Base-by-base conservation (phyloP, 2,113 vertebrate species). In the Erpornis zantholeuca region DNA sequence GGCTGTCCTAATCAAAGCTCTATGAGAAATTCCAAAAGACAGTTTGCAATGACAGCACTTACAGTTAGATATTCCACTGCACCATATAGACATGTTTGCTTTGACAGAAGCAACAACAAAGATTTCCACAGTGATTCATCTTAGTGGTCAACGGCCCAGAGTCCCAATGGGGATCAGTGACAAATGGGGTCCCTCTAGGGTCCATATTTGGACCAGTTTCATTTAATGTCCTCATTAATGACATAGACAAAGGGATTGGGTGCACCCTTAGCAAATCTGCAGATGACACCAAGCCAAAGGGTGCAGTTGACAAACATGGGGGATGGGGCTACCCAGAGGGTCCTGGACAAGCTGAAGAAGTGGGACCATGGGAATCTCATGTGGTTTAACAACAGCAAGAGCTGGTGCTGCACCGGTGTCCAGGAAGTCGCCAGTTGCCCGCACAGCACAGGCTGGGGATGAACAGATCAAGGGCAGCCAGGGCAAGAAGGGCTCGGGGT, bases 401-500 rank as follows among this genome's bases (percentile, higher is more conserved):
- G 17, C 75, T 42, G 66, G 35, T 42, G 57, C 49, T 71, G 57
- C 49, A 31, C 21, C 49, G 31, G 42, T 35, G 25, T 42, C 35
- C 45, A 44, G 68, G 45, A 23, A 66, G 33, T 3, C 28, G 27
- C 60, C 53, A n/a, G 19, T 3, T 42, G 40, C 40, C 40, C 14
- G 40, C 40, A 14, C 40, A 38, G 63, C 53, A n/a, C 45, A 59
- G 24, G 33, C 45, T 59, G 77, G 42, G 22, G 15, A 35, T 52
- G 44, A 59, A 38, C 38, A 52, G 18, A 27, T 4, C 36, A 24
- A 33, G 33, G 42, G 33, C 27, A 57, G 73, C 59, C 22, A 1
- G 2, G 22, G 31, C 0, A 0, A 66, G 59, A 28, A 42, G 60
- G 60, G 44, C 23, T 59, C 1, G 0, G 33, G 10, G 7, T 36